Conservation (phyloP, 2,888 invertebrate genomes). For the Diadegma fenestrale region DNA sequence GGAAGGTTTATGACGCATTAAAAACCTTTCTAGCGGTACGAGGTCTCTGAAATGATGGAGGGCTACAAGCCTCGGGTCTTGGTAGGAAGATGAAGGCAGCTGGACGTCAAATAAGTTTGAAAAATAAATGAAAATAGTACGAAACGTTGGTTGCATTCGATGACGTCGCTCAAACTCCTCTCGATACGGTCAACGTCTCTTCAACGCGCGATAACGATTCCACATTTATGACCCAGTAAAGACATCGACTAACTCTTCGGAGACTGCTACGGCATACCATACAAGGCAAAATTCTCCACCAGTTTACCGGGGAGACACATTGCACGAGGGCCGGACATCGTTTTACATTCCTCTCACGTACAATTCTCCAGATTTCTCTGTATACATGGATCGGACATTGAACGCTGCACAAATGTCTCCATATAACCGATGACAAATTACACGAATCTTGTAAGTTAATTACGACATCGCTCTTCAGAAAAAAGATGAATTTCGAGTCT, state of each 20-base stretch:
- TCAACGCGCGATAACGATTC: constrained; percentile 29
- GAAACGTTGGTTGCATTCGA: constrained; percentile 28
- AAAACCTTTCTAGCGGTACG: constrained; percentile 66
- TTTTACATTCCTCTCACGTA: constrained; percentile 6
- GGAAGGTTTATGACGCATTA: constrained; percentile 70
- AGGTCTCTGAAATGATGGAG: constrained; percentile 54
- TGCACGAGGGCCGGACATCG: neutral
- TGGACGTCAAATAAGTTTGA: constrained; percentile 12
- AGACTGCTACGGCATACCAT: neutral
- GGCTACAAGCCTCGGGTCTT: constrained; percentile 38
- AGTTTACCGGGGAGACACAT: neutral
- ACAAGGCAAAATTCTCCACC: constrained; percentile 4
- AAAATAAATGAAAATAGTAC: constrained; percentile 24
- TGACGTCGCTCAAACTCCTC: constrained; percentile 30
- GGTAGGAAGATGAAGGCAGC: constrained; percentile 52
- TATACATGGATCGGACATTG: neutral
- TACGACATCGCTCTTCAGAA: neutral
- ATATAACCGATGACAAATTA: constrained; percentile 6
- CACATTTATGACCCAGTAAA: constrained; percentile 25
- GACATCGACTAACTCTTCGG: neutral
- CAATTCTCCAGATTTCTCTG: neutral
- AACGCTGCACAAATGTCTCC: constrained; percentile 2
- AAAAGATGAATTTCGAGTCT: neutral
- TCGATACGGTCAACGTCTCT: constrained; percentile 36
- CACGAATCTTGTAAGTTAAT: neutral